These are phyloP conservation scores for Leptonema lineaticorne DNA, from an alignment of 1,140 invertebrate genomes.

Conservation along the genomic window DNA sequence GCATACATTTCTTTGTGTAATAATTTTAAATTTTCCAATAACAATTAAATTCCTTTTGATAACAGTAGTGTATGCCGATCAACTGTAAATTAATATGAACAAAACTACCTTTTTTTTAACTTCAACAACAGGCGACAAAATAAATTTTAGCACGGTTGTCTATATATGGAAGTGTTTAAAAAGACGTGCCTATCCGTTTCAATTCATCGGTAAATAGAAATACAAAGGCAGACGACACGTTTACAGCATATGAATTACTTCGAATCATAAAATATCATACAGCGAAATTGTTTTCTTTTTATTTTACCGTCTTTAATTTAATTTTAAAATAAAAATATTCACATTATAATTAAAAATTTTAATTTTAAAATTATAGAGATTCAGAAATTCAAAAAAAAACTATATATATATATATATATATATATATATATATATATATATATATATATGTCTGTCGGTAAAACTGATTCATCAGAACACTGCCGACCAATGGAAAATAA, in stretches of 20 bases:
- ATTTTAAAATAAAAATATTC: too few species aligned
- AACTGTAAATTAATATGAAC: not conserved
- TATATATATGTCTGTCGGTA: not conserved
- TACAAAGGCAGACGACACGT: not conserved
- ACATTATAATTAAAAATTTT: too few species aligned
- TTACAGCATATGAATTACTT: not conserved
- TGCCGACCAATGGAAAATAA: conserved; percentile 21
- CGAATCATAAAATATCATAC: too few species aligned
- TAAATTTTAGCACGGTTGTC: not conserved
- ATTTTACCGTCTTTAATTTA: too few species aligned
- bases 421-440: not conserved
- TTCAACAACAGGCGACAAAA: too few species aligned
- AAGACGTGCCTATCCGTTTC: not conserved
- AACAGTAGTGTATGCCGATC: not conserved
- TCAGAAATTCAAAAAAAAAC: not conserved
- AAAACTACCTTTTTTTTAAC: not conserved
- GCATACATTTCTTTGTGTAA: too few species aligned
- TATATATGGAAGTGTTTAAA: not conserved
- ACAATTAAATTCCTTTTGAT: too few species aligned
- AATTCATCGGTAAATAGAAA: not conserved
- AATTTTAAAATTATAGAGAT: too few species aligned
- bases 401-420: not conserved
- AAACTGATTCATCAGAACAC: conserved; percentile 12
- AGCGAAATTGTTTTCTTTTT: too few species aligned
- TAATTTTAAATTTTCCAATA: too few species aligned